Evolutionary conservation across 2,113 vertebrate genomes (phyloP), one percentile per base, ranked within the genome.

Genomic region (Pseudorectes ferrugineus): DNA sequence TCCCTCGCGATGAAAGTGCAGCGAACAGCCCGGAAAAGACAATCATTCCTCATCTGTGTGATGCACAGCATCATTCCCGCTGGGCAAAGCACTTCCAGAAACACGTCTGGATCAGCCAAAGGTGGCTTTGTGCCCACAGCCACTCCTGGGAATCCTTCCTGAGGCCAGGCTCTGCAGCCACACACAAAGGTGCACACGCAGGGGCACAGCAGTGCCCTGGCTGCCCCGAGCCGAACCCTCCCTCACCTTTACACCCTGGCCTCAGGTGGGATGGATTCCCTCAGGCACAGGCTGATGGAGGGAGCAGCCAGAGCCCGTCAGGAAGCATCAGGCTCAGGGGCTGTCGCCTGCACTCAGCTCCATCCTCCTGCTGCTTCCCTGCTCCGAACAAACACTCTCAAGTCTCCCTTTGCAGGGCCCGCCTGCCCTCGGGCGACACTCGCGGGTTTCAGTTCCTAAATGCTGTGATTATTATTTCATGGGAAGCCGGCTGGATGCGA

Each of bases 401-500:
- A 7, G 55, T 67, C 57, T 71, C 40, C 24, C 45, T 68, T 26
- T 14, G 63, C 75, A 74, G 85, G 59, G 58, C 6, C 3, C 1
- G 0, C 49, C 88, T 92, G 31, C 79, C 92, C 87, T 65, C 7
- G 4, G 91, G 93, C 52, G 0, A 23, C 40, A 51, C 68, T 31
- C 83, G 22, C 0, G 23, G 77, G 68, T 68, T 77, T 81, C 70
- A 35, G 36, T 43, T 40, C 79, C 88, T 92, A 91, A 95, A 87
- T 76, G 88, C 59, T 51, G 26, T 29, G 20, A 76, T 91, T 71
- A 78, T 85, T 88, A 86, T 92, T 95, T 92, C 61, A 95, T 67
- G 57, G 71, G 29, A 12, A 68, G 73, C 19, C 24, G 51, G 73
- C 59, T 45, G 63, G 43, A 82, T 54, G 82, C 19, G 22, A 79